phyloP scores from a whole-genome alignment of 2,113 vertebrate genomes.

The Cricetomys ansorgei region DNA sequence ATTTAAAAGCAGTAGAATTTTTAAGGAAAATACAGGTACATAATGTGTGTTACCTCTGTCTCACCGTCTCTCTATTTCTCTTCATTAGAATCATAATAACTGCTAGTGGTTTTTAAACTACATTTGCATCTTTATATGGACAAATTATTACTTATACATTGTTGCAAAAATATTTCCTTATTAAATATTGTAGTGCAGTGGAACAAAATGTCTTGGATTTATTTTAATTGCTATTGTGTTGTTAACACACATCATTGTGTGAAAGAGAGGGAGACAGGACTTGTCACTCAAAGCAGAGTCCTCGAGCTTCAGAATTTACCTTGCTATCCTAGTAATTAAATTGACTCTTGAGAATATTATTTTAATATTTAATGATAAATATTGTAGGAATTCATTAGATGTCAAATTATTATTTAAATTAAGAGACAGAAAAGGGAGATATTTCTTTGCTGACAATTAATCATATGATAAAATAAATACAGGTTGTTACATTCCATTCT shows the following conservation, averaged over 20 bases:
- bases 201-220: neutral
- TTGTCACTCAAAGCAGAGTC: neutral
- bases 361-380: constrained; percentile 90
- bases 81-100: neutral
- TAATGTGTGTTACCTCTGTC: neutral
- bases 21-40: neutral
- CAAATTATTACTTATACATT: neutral
- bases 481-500: constrained; percentile 79
- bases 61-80: neutral
- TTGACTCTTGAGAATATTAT: constrained; percentile 85
- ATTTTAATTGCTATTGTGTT: neutral
- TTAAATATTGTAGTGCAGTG: neutral
- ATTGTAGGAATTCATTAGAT: constrained; percentile 87
- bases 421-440: constrained; percentile 81
- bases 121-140: neutral
- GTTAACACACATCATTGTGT: neutral
- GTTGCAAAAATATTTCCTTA: neutral
- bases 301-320: constrained; percentile 41
- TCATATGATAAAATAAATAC: constrained; percentile 84
- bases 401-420: constrained; percentile 85
- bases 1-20: neutral
- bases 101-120: neutral
- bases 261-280: neutral
- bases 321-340: constrained; percentile 73
- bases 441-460: constrained; percentile 88